Conservation (phyloP, 2,113 vertebrate species). For the Engystomops pustulosus region DNA sequence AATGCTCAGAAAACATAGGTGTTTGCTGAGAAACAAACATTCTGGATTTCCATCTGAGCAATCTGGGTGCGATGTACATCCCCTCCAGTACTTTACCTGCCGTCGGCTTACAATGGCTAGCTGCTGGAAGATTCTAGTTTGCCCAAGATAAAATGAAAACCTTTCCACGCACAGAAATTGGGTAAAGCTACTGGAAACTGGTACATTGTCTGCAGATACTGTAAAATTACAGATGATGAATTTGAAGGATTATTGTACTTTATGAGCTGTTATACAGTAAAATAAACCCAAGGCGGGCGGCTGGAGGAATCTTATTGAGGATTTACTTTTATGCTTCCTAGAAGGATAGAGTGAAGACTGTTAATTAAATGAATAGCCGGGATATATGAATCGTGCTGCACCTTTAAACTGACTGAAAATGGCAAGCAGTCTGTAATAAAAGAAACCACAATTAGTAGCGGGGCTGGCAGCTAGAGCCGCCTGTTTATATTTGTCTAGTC, state of each 20-base stretch:
- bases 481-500: constrained; percentile 47
- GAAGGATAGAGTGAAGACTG: constrained; percentile 19
- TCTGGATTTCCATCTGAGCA: no score
- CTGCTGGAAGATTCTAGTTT: not conserved
- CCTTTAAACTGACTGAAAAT: constrained; percentile 32
- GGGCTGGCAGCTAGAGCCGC: not conserved
- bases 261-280: not conserved
- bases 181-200: not conserved
- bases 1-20: no score
- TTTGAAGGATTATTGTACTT: constrained; percentile 1
- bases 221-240: not conserved
- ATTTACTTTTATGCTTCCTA: constrained; percentile 17
- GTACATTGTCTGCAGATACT: not conserved
- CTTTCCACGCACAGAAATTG: not conserved
- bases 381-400: constrained; percentile 14
- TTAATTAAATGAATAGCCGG: constrained; percentile 32
- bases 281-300: not conserved
- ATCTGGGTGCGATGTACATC: no score
- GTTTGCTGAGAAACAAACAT: no score
- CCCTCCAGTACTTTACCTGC: no score
- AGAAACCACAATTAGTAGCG: constrained; percentile 44
- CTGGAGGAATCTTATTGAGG: constrained; percentile 6
- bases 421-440: constrained; percentile 34
- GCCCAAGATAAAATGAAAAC: not conserved
- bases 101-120: no score